Evolutionary conservation across 2,888 invertebrate genomes (phyloP).

Genomic region (Drosophila macrospina): DNA sequence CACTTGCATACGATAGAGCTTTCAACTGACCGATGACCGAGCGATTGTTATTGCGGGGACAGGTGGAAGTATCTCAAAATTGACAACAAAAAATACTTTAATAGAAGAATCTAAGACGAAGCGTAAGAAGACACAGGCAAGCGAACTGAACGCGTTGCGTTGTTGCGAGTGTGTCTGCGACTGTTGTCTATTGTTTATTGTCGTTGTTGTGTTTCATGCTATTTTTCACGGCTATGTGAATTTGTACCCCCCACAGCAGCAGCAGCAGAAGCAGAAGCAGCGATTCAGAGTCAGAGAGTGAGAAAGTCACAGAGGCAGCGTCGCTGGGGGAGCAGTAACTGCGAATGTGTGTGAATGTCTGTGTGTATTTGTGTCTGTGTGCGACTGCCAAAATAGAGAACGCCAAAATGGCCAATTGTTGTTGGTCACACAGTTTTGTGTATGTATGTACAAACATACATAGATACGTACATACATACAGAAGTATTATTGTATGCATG

Average conservation of each 20-base stretch:
- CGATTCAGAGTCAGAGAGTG: constrained; percentile 29
- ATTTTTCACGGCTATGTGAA: constrained; percentile 68
- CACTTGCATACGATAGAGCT: constrained; percentile 42
- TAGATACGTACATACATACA: constrained; percentile 13
- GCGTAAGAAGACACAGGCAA: constrained; percentile 21
- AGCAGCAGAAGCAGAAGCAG: constrained; percentile 31
- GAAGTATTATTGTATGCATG: constrained; percentile 21
- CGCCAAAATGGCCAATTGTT: constrained; percentile 68
- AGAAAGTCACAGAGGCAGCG: constrained; percentile 45
- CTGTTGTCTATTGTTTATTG: constrained; percentile 71
- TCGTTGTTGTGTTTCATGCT: constrained; percentile 72
- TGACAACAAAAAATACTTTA: constrained; percentile 40
- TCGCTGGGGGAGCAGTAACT: constrained; percentile 64
- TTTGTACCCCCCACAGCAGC: constrained; percentile 78
- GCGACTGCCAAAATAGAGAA: constrained; percentile 68
- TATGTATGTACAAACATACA: constrained; percentile 35
- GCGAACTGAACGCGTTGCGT: constrained; percentile 47
- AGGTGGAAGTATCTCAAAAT: constrained; percentile 20
- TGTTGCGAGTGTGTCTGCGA: constrained; percentile 40
- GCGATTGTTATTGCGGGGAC: constrained; percentile 12
- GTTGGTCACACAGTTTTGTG: constrained; percentile 65
- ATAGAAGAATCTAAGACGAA: constrained; percentile 22
- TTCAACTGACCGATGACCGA: constrained; percentile 27
- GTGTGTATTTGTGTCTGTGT: constrained; percentile 23
- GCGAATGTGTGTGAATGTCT: constrained; percentile 27